Conservation (phyloP, 2,888 invertebrate genomes). For the Drosophila ezoana region DNA sequence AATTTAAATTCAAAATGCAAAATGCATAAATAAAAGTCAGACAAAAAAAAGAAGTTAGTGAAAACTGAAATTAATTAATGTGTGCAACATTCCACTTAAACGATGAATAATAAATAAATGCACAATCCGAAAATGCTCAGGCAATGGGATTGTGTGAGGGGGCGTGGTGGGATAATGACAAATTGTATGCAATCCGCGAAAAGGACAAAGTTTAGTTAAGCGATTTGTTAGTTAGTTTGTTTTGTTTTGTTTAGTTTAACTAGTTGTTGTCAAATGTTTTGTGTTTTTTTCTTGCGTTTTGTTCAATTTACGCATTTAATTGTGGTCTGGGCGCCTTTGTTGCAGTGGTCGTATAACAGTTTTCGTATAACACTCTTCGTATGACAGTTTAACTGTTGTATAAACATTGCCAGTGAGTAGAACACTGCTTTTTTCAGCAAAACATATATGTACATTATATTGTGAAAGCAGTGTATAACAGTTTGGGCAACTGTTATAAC, state of each 20-base stretch:
- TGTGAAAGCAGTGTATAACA: too few species aligned
- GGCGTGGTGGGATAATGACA: slow-evolving; percentile 47
- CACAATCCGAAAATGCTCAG: slow-evolving; percentile 6
- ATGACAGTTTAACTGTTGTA: slow-evolving; percentile 5
- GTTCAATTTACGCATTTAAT: not conserved
- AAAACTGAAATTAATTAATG: slow-evolving; percentile 67
- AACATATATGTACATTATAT: too few species aligned
- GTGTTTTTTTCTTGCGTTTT: not conserved
- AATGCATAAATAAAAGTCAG: slow-evolving; percentile 39
- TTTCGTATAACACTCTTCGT: not conserved
- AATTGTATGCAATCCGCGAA: slow-evolving; percentile 60
- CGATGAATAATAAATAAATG: slow-evolving; percentile 75
- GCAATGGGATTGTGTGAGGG: not conserved
- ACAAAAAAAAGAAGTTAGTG: slow-evolving; percentile 42
- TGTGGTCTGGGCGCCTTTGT: not conserved
- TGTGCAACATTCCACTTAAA: slow-evolving; percentile 48
- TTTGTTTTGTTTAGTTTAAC: slow-evolving; percentile 12
- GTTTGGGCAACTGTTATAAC: too few species aligned
- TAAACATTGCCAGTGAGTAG: not conserved
- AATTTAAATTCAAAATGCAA: slow-evolving; percentile 26
- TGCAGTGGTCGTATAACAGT: not conserved
- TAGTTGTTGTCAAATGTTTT: not conserved
- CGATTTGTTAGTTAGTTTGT: slow-evolving; percentile 68
- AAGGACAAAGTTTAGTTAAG: slow-evolving; percentile 77
- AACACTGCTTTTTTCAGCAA: too few species aligned